Evolutionary conservation across 2,113 vertebrate species (phyloP).

Genomic region (Festucalex cinctus): DNA sequence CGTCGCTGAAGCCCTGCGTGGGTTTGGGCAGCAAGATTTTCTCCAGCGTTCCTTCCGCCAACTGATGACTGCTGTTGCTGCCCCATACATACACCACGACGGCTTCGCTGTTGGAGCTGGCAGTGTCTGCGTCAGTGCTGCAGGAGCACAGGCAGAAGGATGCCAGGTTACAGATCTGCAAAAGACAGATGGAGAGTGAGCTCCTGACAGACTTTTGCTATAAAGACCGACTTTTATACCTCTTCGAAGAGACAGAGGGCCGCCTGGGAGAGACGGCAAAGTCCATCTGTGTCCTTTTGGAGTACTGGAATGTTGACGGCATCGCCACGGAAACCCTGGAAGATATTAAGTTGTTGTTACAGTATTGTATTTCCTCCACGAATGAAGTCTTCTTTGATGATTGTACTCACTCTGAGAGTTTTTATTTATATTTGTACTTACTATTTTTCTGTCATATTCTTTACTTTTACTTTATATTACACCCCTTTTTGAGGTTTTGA

Average conservation of each 20-base stretch:
- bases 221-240: constrained; percentile 46
- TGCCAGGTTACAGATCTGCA: constrained; percentile 76
- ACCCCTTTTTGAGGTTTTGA: no score
- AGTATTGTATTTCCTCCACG: neutral
- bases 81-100: constrained; percentile 80
- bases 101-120: constrained; percentile 58
- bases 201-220: no score
- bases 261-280: constrained; percentile 74
- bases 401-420: no score
- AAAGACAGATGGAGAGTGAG: neutral
- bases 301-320: constrained; percentile 71
- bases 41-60: constrained; percentile 79
- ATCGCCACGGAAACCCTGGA: constrained; percentile 72
- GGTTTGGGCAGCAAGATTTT: constrained; percentile 80
- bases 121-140: constrained; percentile 56
- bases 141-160: constrained; percentile 77
- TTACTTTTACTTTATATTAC: no score
- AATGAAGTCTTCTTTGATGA: neutral
- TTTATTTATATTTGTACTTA: no score
- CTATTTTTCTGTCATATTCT: no score
- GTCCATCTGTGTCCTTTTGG: constrained; percentile 73
- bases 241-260: constrained; percentile 78
- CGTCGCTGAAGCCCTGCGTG: constrained; percentile 77
- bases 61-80: constrained; percentile 81
- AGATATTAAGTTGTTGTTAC: neutral